Conservation (phyloP, 2,888 invertebrate species). For the Apomyelois bistriatella region DNA sequence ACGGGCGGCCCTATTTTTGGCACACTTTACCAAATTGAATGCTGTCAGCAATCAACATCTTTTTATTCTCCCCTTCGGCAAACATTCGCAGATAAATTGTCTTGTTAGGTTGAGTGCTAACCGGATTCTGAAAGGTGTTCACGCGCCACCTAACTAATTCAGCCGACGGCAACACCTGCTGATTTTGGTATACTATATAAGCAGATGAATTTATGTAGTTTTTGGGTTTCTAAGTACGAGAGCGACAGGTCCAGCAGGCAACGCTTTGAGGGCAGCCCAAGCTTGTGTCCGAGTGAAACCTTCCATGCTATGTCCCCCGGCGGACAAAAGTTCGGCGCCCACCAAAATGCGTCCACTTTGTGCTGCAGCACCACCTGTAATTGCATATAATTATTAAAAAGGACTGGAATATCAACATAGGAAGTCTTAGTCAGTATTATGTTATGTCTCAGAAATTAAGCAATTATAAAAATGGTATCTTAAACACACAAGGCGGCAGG, state of each 20-base stretch:
- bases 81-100: conserved; percentile 40
- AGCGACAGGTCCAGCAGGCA: conserved; percentile 90
- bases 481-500: too few relatives aligned
- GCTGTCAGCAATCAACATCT: conserved; percentile 37
- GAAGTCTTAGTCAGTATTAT: too few relatives aligned
- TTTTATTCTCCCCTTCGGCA: conserved; percentile 34
- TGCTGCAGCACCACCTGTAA: conserved; percentile 92
- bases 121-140: conserved; percentile 30
- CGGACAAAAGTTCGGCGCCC: conserved; percentile 92
- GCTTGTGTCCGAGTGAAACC: conserved; percentile 95
- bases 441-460: too few relatives aligned
- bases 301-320: conserved; percentile 89
- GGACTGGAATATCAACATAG: neutral
- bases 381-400: neutral
- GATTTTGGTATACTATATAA: conserved; percentile 11
- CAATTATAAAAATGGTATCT: too few relatives aligned
- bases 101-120: conserved; percentile 38
- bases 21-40: conserved; percentile 42
- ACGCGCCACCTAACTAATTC: conserved; percentile 35
- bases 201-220: conserved; percentile 26
- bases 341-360: conserved; percentile 90
- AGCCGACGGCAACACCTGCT: conserved; percentile 27
- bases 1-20: conserved; percentile 27
- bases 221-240: conserved; percentile 73
- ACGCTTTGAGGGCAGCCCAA: conserved; percentile 94